Evolutionary conservation across 2,113 vertebrate species (phyloP), one percentile per base, ranked within the genome.

Genomic region (Scartelaos histophorus): DNA sequence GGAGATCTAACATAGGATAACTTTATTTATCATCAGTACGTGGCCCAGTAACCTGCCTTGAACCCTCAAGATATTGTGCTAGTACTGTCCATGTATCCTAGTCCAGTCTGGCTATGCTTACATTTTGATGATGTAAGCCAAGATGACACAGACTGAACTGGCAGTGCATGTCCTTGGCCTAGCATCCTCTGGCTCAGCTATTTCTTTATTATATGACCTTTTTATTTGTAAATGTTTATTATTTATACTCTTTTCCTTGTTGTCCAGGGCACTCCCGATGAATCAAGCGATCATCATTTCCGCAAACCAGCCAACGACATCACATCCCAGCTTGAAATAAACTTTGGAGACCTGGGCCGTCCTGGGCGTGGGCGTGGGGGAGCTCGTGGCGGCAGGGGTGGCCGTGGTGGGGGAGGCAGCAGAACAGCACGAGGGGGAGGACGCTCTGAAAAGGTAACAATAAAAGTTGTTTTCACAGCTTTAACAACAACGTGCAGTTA

Each of bases 251-350:
- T 17, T 61, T 29, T 60, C 2, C 11, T 25, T 49, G 22, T 47
- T 62, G 64, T 49, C 6, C 90, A 95, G 93, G 92, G 93, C 78
- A 90, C 94, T 0, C 87, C 94, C 3, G 98, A 99, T 56, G 95
- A 96, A 75, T 94, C 95, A 0, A 90, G 89, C 60, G 98, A 99
- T 80, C 97, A 99, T 86, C 98, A 99, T 89, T 97, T 99, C 94
- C 97, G 98, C 82, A 98, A 98, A 89, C 97, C 98, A 1, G 97
- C 98, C 78, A 99, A 99, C 15, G 98, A 99, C 89, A 99, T 99
- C 90, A 99, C 98, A 2, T 97, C 98, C 82, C 97, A 99, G 91
- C 93, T 99, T 92, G 98, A 98, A 94, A 99, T 99, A 84, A 99
- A 99, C 92, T 99, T 99, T 10, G 98, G 98, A 91, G 98, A 98